Evolutionary conservation across 2,888 invertebrate genomes (phyloP).

Genomic region (Herminia tarsipennalis): DNA sequence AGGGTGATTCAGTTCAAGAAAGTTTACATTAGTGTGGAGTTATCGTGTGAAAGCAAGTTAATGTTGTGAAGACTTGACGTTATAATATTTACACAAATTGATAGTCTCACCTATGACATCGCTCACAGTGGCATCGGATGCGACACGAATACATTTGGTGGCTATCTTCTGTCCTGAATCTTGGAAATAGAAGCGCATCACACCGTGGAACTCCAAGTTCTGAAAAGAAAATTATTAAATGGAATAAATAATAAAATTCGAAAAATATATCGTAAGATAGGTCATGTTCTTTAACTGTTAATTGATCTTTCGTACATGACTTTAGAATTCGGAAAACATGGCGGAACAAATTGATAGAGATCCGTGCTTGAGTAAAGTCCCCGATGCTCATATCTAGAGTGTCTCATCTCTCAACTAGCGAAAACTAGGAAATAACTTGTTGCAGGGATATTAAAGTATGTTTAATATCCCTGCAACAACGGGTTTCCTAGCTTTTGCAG

Average conservation of each 20-base stretch:
- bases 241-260: slow-evolving; percentile 7
- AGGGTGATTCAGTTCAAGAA: slow-evolving; percentile 13
- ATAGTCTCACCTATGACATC: slow-evolving; percentile 93
- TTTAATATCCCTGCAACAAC: too few species aligned
- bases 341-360: too few species aligned
- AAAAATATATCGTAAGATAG: too few species aligned
- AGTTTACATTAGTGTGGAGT: slow-evolving; percentile 7
- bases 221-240: slow-evolving; percentile 73
- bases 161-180: slow-evolving; percentile 99
- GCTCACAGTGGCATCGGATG: slow-evolving; percentile 97
- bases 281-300: too few species aligned
- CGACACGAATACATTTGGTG: slow-evolving; percentile 99
- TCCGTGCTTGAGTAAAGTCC: too few species aligned
- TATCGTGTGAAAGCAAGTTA: slow-evolving; percentile 20
- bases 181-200: slow-evolving; percentile 99
- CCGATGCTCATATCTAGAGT: too few species aligned
- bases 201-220: slow-evolving; percentile 99
- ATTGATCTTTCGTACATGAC: too few species aligned
- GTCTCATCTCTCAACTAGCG: too few species aligned
- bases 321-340: too few species aligned
- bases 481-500: too few species aligned
- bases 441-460: too few species aligned
- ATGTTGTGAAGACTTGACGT: slow-evolving; percentile 5
- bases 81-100: slow-evolving; percentile 13
- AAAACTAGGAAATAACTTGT: too few species aligned